Conservation (phyloP, 2,797 vertebrate genomes). For the Enteromius argenteus region DNA sequence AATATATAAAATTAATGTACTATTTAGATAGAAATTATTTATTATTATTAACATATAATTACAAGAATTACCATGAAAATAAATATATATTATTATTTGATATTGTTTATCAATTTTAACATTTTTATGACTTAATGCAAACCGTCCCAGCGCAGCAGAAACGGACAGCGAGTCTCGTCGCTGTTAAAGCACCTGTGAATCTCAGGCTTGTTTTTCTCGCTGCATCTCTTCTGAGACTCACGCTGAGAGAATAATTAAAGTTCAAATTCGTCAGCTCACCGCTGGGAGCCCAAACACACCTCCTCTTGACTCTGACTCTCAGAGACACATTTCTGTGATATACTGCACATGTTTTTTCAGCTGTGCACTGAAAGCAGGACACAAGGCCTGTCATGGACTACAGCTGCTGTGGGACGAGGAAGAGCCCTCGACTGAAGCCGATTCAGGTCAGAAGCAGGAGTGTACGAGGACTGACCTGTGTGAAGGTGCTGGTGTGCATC, state of each 20-base stretch:
- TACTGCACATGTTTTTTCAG: background rate
- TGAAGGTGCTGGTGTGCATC: constrained; percentile 90
- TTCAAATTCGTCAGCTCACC: background rate
- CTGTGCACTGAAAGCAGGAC: background rate
- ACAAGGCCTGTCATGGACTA: background rate
- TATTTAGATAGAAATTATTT: background rate
- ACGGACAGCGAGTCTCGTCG: background rate
- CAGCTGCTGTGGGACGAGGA: background rate
- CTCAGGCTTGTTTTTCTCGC: background rate
- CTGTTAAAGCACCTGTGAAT: background rate
- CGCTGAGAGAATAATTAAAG: background rate
- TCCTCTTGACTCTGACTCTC: background rate
- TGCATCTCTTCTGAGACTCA: background rate
- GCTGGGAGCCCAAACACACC: background rate
- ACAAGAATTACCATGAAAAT: background rate
- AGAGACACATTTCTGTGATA: background rate
- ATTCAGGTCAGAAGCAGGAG: background rate
- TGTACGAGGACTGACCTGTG: constrained; percentile 80
- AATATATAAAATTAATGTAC: background rate
- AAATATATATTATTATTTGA: background rate
- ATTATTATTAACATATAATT: background rate
- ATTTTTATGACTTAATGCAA: background rate
- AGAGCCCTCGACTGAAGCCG: background rate
- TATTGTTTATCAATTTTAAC: background rate
- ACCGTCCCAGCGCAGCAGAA: no score